Conservation (phyloP, 2,113 vertebrate genomes). For the Oryctolagus cuniculus region DNA sequence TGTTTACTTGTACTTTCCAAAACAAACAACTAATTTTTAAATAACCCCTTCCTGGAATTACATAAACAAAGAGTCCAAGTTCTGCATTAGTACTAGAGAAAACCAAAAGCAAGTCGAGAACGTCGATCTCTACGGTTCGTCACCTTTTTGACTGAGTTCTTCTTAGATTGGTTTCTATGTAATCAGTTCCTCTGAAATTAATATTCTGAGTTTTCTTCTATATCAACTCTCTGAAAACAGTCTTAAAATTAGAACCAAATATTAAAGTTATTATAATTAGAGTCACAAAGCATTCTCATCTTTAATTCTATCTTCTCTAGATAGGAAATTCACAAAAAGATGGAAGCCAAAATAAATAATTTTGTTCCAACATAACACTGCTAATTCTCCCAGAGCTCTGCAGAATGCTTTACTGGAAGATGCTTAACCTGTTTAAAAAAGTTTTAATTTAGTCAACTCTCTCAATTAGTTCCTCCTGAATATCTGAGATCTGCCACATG, state of each 20-base stretch:
- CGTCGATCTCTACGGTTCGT: background rate
- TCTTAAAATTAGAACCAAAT: slow-evolving; percentile 57
- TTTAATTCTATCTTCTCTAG: slow-evolving; percentile 44
- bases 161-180: background rate
- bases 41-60: background rate
- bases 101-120: background rate
- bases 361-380: slow-evolving; percentile 33
- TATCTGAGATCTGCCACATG: background rate
- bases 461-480: slow-evolving; percentile 43
- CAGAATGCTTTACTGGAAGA: slow-evolving; percentile 1
- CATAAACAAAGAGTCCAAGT: slow-evolving; percentile 59
- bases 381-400: slow-evolving; percentile 2
- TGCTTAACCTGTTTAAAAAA: background rate
- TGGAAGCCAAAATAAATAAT: slow-evolving; percentile 23
- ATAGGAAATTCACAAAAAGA: slow-evolving; percentile 56
- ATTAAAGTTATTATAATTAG: slow-evolving; percentile 42
- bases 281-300: slow-evolving; percentile 29
- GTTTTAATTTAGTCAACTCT: background rate
- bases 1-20: slow-evolving; percentile 55
- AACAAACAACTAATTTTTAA: slow-evolving; percentile 41
- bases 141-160: background rate
- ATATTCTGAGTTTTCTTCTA: slow-evolving; percentile 22
- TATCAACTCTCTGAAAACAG: slow-evolving; percentile 17
- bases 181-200: slow-evolving; percentile 36
- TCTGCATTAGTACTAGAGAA: background rate